phyloP scores from a whole-genome alignment of 2,113 vertebrate genomes.

The Scytalopus superciliaris region DNA sequence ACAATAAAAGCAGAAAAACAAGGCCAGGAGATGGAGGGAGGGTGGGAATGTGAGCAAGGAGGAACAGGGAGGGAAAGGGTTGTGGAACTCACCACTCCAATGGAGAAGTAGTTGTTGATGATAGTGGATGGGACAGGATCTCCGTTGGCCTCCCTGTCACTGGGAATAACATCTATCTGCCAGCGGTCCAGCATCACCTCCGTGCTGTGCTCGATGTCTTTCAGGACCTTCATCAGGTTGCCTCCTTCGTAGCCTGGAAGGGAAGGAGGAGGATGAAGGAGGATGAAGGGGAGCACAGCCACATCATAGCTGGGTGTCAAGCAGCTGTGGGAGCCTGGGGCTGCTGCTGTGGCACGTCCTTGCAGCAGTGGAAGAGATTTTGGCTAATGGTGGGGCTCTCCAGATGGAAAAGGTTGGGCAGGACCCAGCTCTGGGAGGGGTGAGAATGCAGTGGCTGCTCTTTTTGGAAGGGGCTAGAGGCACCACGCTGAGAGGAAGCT shows the following conservation, averaged over 20 bases:
- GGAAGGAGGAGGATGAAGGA: background rate
- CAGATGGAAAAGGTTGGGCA: background rate
- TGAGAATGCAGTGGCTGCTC: background rate
- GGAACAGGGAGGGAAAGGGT: background rate
- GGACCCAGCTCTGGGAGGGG: rapidly evolving
- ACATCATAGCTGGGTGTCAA: rapidly evolving
- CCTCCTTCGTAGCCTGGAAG: conserved; percentile 78
- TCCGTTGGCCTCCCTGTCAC: conserved; percentile 84
- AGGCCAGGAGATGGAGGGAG: background rate
- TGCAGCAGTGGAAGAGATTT: background rate
- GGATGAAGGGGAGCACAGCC: rapidly evolving
- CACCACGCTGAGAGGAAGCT: background rate
- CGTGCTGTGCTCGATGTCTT: conserved; percentile 78
- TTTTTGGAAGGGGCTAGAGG: background rate
- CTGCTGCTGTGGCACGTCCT: rapidly evolving
- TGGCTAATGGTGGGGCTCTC: rapidly evolving
- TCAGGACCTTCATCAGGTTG: conserved; percentile 78
- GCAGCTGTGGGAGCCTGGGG: background rate
- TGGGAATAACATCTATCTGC: conserved; percentile 87
- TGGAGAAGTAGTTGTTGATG: conserved; percentile 98
- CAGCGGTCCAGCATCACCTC: conserved; percentile 90
- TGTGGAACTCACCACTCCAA: conserved; percentile 86
- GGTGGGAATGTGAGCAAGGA: background rate
- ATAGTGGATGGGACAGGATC: conserved; percentile 91
- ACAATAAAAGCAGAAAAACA: background rate